phyloP scores from a whole-genome alignment of 1,140 invertebrate species.

The Drosophila bocqueti region DNA sequence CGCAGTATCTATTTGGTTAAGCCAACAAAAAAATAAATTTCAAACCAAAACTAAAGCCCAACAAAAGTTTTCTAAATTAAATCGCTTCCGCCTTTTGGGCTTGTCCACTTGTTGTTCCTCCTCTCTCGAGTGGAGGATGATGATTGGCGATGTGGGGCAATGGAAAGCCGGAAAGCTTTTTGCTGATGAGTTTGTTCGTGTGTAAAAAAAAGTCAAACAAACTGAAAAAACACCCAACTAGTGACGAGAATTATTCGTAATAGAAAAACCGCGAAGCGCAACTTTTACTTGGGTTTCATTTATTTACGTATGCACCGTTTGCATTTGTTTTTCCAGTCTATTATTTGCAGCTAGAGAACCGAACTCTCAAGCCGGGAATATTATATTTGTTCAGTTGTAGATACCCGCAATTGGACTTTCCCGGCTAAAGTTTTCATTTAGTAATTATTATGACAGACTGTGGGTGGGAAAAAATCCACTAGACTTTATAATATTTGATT shows the following conservation, averaged over 20 bases:
- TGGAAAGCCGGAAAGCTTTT: conserved; percentile 58
- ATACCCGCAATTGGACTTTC: neutral
- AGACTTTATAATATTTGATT: neutral
- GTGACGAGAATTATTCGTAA: conserved; percentile 22
- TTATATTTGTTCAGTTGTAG: conserved; percentile 1
- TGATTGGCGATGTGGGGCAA: neutral
- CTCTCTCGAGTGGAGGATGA: conserved; percentile 1
- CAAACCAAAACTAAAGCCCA: conserved; percentile 33
- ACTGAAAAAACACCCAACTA: conserved; percentile 9
- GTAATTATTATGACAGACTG: neutral
- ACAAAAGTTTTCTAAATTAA: conserved; percentile 61
- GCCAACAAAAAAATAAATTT: conserved; percentile 21
- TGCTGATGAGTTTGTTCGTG: conserved; percentile 47
- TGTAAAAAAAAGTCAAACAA: conserved; percentile 28
- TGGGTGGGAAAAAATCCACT: neutral
- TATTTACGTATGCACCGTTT: conserved; percentile 54
- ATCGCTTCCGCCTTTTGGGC: conserved; percentile 57
- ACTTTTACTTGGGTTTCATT: conserved; percentile 20
- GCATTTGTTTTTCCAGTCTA: conserved; percentile 11
- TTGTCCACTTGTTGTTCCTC: conserved; percentile 27
- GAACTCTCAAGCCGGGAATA: neutral
- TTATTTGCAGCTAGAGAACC: neutral
- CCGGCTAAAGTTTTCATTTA: neutral
- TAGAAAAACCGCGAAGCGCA: conserved; percentile 14
- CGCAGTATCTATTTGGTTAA: conserved; percentile 28